Evolutionary conservation across 2,113 vertebrate species (phyloP).

Genomic region (Zingel zingel): DNA sequence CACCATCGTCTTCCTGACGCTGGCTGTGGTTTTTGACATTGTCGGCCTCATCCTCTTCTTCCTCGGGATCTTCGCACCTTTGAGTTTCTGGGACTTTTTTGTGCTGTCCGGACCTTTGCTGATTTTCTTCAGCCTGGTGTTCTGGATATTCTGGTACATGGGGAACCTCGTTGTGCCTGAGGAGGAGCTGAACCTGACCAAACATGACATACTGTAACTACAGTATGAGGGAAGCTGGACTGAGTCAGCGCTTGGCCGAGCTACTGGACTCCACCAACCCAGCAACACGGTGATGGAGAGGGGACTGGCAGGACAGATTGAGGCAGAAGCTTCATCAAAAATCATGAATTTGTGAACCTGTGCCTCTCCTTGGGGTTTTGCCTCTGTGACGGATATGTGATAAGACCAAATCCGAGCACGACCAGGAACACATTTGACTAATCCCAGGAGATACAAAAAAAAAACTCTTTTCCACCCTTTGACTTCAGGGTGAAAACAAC

Average conservation of each 20-base stretch:
- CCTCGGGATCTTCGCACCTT: slow-evolving; percentile 83
- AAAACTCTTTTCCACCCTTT: slow-evolving; percentile 2
- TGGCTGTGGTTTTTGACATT: slow-evolving; percentile 85
- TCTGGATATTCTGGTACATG: slow-evolving; percentile 92
- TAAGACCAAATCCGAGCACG: neutral
- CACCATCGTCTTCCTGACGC: slow-evolving; percentile 63
- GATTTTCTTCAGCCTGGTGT: slow-evolving; percentile 88
- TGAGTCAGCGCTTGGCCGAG: neutral
- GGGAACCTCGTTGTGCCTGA: slow-evolving; percentile 84
- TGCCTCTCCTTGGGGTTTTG: slow-evolving; percentile 12
- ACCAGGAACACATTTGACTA: slow-evolving; percentile 39
- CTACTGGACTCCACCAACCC: neutral
- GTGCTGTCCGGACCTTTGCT: slow-evolving; percentile 87
- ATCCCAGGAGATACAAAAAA: slow-evolving; percentile 18
- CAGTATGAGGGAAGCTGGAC: neutral
- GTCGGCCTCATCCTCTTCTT: slow-evolving; percentile 86
- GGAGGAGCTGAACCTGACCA: slow-evolving; percentile 76
- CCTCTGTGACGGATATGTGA: slow-evolving; percentile 7
- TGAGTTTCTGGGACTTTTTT: slow-evolving; percentile 92
- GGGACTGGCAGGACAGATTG: neutral
- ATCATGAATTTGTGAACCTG: neutral
- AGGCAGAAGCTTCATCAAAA: slow-evolving; percentile 1
- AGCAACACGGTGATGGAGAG: neutral
- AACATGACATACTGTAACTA: slow-evolving; percentile 33
- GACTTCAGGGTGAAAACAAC: slow-evolving; percentile 6